Evolutionary conservation across 2,888 invertebrate species (phyloP).

Genomic region (Orthosia cruda): DNA sequence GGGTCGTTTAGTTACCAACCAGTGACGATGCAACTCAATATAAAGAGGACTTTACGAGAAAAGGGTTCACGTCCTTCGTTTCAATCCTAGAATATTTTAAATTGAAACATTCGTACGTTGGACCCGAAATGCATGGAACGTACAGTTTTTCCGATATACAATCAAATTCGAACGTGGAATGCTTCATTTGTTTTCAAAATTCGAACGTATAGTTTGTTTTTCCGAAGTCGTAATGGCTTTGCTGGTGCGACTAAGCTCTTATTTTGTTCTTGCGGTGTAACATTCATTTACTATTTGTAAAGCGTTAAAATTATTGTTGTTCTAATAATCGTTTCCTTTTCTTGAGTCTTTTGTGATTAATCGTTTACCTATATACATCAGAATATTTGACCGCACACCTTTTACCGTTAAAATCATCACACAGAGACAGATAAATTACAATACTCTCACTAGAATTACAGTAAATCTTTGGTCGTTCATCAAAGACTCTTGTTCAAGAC

Average conservation of each 20-base stretch:
- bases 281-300: conserved; percentile 2
- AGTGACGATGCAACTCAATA: conserved; percentile 47
- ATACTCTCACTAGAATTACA: too few relatives aligned
- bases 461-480: too few relatives aligned
- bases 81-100: conserved; percentile 25
- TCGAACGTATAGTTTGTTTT: conserved; percentile 31
- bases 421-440: too few relatives aligned
- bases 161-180: conserved; percentile 34
- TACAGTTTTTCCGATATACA: conserved; percentile 22
- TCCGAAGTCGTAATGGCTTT: neutral
- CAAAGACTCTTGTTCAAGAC: too few relatives aligned
- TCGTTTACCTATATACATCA: too few relatives aligned
- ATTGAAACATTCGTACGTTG: conserved; percentile 46
- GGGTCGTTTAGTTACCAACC: conserved; percentile 33
- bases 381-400: too few relatives aligned
- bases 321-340: neutral
- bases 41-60: conserved; percentile 39
- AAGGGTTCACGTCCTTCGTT: conserved; percentile 41
- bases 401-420: too few relatives aligned
- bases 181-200: conserved; percentile 36
- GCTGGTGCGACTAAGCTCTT: neutral
- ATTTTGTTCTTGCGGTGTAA: neutral
- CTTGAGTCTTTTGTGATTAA: too few relatives aligned
- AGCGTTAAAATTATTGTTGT: neutral
- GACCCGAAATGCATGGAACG: conserved; percentile 39